Base-by-base conservation (phyloP, 2,797 vertebrate genomes). In the Naso thynnoides region DNA sequence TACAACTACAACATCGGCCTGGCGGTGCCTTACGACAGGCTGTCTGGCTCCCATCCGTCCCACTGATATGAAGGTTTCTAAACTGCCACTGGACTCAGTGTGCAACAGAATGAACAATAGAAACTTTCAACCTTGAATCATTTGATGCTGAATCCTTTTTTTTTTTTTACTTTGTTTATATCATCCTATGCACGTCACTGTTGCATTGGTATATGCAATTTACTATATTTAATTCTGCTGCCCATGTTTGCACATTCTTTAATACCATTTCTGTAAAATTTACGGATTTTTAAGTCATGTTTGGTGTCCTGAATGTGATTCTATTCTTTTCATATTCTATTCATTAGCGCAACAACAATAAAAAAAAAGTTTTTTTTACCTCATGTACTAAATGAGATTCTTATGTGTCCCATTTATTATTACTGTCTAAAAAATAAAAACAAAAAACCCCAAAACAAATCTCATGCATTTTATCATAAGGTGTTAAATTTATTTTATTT, bases 1-100 rank as follows among this genome's bases (percentile, higher is more conserved):
- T 96, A 97, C 91, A 98, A 90, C 94, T 98, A 97, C 86, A 97
- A 98, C 93, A 97, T 98, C 1, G 86, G 94, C 16, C 95, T 98
- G 23, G 80, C 95, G 0, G 88, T 97, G 81, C 97, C 97, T 16
- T 96, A 95, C 0, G 96, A 97, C 83, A 58, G 38, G 45, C 86
- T 95, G 50, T 31, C 86, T 0, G 89, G 72, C 11, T 84, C 86
- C 16, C 86, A 89, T 13, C 65, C 70, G 0, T 59, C 82, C 4
- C 81, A 79, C 65, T 94, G 86, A 93, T 24, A 1, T 9, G 0
- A 27, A 9, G 26, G 13, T 49, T 39, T 41, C 18, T 44, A 33
- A 21, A 44, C 47, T 31, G 44, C 41, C 10, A 11, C 21, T 41
- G 23, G 26, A 18, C 48, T 70, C 36, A 11, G 24, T 29, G 29